These are phyloP conservation scores for Anabas testudineus DNA, from an alignment of 2,797 vertebrate genomes.

Conservation along the genomic window DNA sequence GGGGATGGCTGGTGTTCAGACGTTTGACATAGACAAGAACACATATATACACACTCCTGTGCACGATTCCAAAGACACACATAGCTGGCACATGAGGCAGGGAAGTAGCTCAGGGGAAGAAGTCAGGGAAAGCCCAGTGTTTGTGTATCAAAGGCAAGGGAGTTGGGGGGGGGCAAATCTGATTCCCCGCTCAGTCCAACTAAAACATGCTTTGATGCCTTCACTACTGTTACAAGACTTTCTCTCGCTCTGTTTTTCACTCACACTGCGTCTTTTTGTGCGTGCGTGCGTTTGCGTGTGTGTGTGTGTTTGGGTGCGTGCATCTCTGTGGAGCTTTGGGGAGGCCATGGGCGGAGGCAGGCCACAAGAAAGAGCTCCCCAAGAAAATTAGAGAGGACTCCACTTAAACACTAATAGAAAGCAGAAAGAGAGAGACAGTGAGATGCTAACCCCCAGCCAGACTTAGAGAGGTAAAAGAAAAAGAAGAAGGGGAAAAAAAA, in stretches of 20 bases:
- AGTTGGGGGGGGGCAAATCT: slow-evolving; percentile 57
- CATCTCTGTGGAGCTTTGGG: slow-evolving; percentile 72
- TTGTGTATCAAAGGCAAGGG: slow-evolving; percentile 76
- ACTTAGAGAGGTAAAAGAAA: slow-evolving; percentile 68
- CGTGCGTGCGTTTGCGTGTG: slow-evolving; percentile 38
- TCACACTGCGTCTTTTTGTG: slow-evolving; percentile 26
- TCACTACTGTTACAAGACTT: slow-evolving; percentile 67
- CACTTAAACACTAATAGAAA: slow-evolving; percentile 84
- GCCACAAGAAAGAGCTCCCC: slow-evolving; percentile 86
- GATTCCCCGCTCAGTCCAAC: slow-evolving; percentile 76
- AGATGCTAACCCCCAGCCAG: slow-evolving; percentile 77
- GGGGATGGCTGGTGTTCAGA: background rate
- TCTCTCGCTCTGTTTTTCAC: slow-evolving; percentile 65
- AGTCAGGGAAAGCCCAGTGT: slow-evolving; percentile 77
- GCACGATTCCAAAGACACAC: slow-evolving; percentile 37
- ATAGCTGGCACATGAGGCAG: slow-evolving; percentile 61
- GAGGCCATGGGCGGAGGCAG: slow-evolving; percentile 81
- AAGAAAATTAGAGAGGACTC: slow-evolving; percentile 88
- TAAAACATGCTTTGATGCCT: slow-evolving; percentile 81
- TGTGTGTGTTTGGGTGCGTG: slow-evolving; percentile 51
- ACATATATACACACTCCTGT: background rate
- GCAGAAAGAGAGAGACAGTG: slow-evolving; percentile 69
- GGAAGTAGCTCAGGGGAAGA: slow-evolving; percentile 73
- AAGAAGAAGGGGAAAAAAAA: slow-evolving; percentile 32
- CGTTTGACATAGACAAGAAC: slow-evolving; percentile 23